Evolutionary conservation across 2,888 invertebrate species (phyloP), one percentile per base, ranked within the genome.

Genomic region (Choreutis nemorana): DNA sequence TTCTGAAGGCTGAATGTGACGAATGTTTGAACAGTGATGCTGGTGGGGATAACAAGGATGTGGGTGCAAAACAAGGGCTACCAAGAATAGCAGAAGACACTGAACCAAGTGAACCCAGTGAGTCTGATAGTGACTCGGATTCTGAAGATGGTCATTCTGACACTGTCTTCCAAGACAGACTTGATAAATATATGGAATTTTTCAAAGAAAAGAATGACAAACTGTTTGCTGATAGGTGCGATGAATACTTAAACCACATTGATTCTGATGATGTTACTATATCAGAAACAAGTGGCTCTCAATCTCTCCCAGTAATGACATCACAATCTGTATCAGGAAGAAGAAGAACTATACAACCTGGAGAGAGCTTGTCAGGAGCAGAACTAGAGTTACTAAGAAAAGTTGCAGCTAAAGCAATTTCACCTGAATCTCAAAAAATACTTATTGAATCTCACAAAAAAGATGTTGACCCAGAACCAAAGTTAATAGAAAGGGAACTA

Each of bases 1-100:
- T 89, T 47, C 70, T 91, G 36, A 92, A 92, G 52, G 91, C 91
- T 42, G 93, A 93, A 62, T 92, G 91, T 62, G 91, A 92, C 59
- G 91, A 92, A 52, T 91, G 91, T 54, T 80, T 89, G 26, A 84
- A 83, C 36, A 75, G 65, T 37, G 85, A 85, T 46, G 72, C 75
- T 23, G 61, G 47, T 44, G 65, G 53, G 40, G 79, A 72, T 41
- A 75, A 73, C 36, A 73, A 72, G 46, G 77, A 75, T 43, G 50
- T 50, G 27, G 56, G 48, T 28, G 57, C 61, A 34, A 80, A 80
- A 39, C 75, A 78, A 38, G 77, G 72, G 2, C 51, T 78, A 32
- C 77, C 77, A 14, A 62, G 77, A 45, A 79, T 79, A 48, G 77
- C 78, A 32, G 80, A 81, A 47, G 79, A 80, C 26, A 79, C 77